These are phyloP conservation scores for Epistrophe grossulariae DNA, from an alignment of 2,888 invertebrate species.

Conservation along the genomic window DNA sequence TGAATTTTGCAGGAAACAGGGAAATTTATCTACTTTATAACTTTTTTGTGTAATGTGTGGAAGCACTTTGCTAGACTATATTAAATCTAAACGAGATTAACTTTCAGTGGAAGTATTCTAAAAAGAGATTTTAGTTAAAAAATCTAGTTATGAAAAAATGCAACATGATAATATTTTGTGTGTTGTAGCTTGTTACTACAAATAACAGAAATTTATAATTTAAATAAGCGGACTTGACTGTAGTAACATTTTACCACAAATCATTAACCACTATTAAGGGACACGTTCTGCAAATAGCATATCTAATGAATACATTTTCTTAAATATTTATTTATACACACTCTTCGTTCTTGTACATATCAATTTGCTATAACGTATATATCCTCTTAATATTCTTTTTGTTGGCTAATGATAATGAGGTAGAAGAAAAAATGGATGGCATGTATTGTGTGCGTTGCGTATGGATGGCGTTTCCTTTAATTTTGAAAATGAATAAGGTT, in stretches of 20 bases:
- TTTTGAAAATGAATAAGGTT: slow-evolving; percentile 8
- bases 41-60: no score
- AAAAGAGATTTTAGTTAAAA: no score
- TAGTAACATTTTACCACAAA: background rate
- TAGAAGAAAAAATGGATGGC: background rate
- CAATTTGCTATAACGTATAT: background rate
- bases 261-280: background rate
- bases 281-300: slow-evolving; percentile 44
- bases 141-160: no score
- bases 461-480: slow-evolving; percentile 18
- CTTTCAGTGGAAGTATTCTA: no score
- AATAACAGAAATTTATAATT: background rate
- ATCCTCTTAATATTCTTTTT: slow-evolving; percentile 25
- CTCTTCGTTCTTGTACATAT: background rate
- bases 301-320: slow-evolving; percentile 32
- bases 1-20: no score
- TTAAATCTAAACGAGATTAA: no score
- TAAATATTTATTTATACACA: slow-evolving; percentile 26
- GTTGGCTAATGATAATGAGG: slow-evolving; percentile 30
- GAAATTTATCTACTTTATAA: no score
- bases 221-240: background rate
- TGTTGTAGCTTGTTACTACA: no score
- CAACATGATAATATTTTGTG: no score
- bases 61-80: no score
- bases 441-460: background rate